A percentile compares a stretch with the other conserved stretches of the same genome.
phyloP scores from a whole-genome alignment of 2,888 invertebrate genomes.

The Drosophila kokeensis region DNA sequence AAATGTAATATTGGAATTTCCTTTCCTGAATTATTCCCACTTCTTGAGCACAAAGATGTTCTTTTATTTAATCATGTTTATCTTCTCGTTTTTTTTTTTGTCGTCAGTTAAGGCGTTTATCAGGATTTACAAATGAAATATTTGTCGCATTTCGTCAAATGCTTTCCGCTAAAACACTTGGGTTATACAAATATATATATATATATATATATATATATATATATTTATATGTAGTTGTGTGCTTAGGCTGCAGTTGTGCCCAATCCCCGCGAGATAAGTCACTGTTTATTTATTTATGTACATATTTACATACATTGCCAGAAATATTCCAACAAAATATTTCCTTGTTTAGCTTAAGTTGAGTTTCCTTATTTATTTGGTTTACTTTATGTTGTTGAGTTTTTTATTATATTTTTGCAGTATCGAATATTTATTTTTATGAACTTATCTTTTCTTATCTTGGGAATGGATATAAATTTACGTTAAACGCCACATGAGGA shows the following conservation, averaged over 20 bases:
- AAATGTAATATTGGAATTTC: not conserved
- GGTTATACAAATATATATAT: not conserved
- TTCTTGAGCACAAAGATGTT: not conserved
- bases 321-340: conserved; percentile 27
- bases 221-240: conserved; percentile 8
- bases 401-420: conserved; percentile 14
- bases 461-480: conserved; percentile 1
- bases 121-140: conserved; percentile 4
- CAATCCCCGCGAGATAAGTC: conserved; percentile 29
- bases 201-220: not conserved
- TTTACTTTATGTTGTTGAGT: conserved; percentile 3
- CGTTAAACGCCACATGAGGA: conserved; percentile 14
- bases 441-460: conserved; percentile 32
- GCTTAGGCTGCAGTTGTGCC: conserved; percentile 10
- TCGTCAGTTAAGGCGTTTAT: not conserved
- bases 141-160: conserved; percentile 1
- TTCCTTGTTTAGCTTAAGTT: conserved; percentile 22
- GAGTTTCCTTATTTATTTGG: conserved; percentile 7
- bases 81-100: conserved; percentile 5
- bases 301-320: conserved; percentile 23
- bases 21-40: not conserved
- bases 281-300: not conserved
- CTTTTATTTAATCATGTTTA: not conserved
- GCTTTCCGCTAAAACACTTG: not conserved
- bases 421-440: conserved; percentile 22